Conservation (phyloP, 2,113 vertebrate genomes). For the Orcinus orca region DNA sequence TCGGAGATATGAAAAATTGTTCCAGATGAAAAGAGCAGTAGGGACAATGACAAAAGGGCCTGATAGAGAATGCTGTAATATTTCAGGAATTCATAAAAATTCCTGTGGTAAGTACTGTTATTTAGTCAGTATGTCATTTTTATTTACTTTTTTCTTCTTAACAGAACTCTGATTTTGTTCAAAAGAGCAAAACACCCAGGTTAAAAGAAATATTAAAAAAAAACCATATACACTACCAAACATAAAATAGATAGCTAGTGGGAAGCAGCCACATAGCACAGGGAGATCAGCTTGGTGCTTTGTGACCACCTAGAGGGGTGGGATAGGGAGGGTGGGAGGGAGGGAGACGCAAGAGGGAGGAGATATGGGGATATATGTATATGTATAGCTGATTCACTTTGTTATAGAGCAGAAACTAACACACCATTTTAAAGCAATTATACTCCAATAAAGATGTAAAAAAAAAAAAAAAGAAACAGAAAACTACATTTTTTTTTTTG, state of each 20-base stretch:
- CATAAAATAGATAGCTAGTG: too few relatives aligned
- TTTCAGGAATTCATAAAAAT: background rate
- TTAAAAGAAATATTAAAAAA: background rate
- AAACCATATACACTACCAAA: too few relatives aligned
- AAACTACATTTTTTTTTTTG: background rate
- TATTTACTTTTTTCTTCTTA: background rate
- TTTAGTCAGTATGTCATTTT: background rate
- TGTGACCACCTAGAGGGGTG: too few relatives aligned
- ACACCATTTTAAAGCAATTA: too few relatives aligned
- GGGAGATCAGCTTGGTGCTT: too few relatives aligned
- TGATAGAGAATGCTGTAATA: background rate
- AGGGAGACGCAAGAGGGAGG: too few relatives aligned
- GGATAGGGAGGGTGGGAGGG: too few relatives aligned
- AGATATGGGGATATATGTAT: too few relatives aligned
- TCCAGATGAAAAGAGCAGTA: background rate
- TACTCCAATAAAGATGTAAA: too few relatives aligned
- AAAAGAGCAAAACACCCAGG: background rate
- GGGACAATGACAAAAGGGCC: background rate
- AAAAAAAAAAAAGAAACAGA: background rate
- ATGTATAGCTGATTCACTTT: too few relatives aligned
- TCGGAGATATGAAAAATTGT: background rate
- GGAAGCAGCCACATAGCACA: too few relatives aligned
- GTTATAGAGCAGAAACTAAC: too few relatives aligned
- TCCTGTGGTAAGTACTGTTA: background rate
- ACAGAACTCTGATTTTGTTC: background rate